Conservation (phyloP, 2,888 invertebrate species). For the Octonoba sinensis region DNA sequence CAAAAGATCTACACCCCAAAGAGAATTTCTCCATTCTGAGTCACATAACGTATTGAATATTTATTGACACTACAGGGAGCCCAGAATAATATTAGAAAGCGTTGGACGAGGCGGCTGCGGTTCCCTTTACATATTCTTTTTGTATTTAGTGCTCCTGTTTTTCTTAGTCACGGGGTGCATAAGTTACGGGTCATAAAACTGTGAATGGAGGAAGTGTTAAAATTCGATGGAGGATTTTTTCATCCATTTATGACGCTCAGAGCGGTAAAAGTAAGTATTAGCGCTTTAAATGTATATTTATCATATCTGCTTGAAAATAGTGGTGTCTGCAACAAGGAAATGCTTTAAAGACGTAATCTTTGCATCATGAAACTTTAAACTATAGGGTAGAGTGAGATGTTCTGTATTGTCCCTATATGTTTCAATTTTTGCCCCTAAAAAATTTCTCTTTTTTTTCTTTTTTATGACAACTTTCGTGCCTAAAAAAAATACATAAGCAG, state of each 20-base stretch:
- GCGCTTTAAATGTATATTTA: not conserved
- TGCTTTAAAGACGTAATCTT: no score
- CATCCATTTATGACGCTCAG: not conserved
- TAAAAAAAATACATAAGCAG: no score
- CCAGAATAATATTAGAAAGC: conserved; percentile 19
- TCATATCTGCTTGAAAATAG: not conserved
- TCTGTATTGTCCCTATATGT: no score
- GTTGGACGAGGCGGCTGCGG: not conserved
- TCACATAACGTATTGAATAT: conserved; percentile 53
- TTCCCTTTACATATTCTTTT: not conserved
- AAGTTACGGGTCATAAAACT: conserved; percentile 50
- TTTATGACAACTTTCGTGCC: no score
- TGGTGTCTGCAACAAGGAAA: no score
- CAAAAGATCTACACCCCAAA: conserved; percentile 10
- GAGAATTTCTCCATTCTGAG: conserved; percentile 26
- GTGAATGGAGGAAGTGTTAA: conserved; percentile 39
- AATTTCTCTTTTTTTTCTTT: no score
- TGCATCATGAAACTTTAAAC: no score
- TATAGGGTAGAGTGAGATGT: no score
- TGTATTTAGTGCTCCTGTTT: not conserved
- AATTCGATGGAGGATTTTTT: conserved; percentile 15
- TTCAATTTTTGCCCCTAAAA: no score
- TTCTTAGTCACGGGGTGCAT: conserved; percentile 10
- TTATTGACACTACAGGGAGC: conserved; percentile 49
- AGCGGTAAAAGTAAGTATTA: not conserved